Percentiles rank a stretch among this genome's conserved stretches.
Conservation (phyloP, 2,888 invertebrate species). For the Arctia plantaginis region DNA sequence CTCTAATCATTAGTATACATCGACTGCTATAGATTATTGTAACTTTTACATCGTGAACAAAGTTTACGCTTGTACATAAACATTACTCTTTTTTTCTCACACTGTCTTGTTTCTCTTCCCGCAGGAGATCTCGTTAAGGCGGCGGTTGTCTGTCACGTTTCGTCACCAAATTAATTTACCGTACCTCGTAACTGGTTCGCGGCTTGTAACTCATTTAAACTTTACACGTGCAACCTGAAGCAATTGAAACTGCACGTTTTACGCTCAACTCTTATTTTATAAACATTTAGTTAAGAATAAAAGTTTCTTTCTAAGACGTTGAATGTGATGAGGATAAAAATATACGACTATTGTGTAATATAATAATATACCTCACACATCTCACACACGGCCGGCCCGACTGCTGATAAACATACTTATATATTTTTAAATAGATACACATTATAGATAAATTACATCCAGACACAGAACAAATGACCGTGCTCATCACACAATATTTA, state of each 20-base stretch:
- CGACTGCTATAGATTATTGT: neutral
- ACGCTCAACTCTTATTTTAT: neutral
- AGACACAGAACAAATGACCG: too few species aligned
- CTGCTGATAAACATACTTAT: too few species aligned
- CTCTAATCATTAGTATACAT: neutral
- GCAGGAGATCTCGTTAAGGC: slow-evolving; percentile 6
- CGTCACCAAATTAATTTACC: slow-evolving; percentile 62
- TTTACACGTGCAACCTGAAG: slow-evolving; percentile 42
- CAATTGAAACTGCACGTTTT: slow-evolving; percentile 43
- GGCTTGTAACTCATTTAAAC: slow-evolving; percentile 58
- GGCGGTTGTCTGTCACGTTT: slow-evolving; percentile 42
- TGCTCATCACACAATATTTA: too few species aligned
- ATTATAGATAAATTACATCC: too few species aligned
- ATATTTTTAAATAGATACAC: too few species aligned
- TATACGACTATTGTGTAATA: neutral
- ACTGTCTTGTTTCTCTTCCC: neutral
- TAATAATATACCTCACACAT: too few species aligned
- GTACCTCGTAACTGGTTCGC: slow-evolving; percentile 58
- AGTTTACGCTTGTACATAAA: neutral
- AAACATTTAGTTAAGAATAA: neutral
- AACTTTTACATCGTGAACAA: neutral
- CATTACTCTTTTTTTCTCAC: neutral
- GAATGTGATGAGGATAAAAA: neutral
- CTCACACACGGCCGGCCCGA: too few species aligned
- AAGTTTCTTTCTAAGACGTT: neutral